Evolutionary conservation across 2,797 vertebrate species (phyloP).

Genomic region (Diglossa cyanea): DNA sequence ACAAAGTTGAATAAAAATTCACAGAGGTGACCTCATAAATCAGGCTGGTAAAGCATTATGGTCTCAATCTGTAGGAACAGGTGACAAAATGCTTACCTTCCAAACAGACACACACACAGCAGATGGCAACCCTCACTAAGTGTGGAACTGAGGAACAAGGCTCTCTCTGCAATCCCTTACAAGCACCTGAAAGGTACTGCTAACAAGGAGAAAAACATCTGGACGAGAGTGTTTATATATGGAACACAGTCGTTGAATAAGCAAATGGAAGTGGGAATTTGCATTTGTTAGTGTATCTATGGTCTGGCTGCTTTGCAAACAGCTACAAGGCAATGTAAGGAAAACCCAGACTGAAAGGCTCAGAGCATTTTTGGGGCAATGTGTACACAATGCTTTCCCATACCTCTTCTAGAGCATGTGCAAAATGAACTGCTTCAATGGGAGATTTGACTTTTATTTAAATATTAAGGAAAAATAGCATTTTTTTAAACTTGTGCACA

Average conservation of each 20-base stretch:
- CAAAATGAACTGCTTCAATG: background rate
- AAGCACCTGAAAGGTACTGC: background rate
- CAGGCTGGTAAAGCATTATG: background rate
- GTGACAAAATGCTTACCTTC: slow-evolving; percentile 21
- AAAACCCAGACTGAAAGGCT: background rate
- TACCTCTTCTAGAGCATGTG: background rate
- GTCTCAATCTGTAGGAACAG: background rate
- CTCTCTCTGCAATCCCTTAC: background rate
- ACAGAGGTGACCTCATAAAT: background rate
- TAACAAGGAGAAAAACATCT: slow-evolving; percentile 40
- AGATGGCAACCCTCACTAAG: background rate
- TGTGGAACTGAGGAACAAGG: background rate
- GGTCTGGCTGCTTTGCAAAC: background rate
- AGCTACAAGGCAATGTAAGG: background rate
- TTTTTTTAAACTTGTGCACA: background rate
- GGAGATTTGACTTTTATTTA: background rate
- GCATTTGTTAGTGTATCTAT: background rate
- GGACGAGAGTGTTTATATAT: background rate
- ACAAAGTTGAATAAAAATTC: background rate
- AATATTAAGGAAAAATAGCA: background rate
- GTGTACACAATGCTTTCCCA: background rate
- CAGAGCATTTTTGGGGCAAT: background rate
- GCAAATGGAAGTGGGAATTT: background rate
- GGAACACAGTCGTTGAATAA: background rate
- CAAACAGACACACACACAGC: background rate